Evolutionary conservation across 1,140 invertebrate species (phyloP).

Genomic region (Papilio glaucus): DNA sequence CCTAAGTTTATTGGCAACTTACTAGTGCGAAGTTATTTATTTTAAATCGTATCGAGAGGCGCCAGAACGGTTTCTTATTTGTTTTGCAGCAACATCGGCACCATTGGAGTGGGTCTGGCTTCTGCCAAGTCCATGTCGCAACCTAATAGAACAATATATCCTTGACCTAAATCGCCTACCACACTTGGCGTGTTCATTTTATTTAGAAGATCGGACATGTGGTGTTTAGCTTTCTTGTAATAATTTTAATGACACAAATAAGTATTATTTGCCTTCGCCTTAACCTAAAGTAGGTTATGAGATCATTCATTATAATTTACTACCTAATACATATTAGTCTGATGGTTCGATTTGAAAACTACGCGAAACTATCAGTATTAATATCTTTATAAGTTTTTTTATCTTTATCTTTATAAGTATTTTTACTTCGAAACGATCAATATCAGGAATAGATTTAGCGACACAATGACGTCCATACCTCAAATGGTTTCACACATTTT

Average conservation of each 20-base stretch:
- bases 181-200: conserved; percentile 40
- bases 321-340: no score
- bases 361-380: no score
- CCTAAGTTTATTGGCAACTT: neutral
- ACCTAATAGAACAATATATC: conserved; percentile 56
- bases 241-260: neutral
- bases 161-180: conserved; percentile 50
- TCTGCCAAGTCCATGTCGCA: conserved; percentile 48
- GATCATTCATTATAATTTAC: neutral
- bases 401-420: no score
- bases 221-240: neutral
- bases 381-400: no score
- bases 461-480: no score
- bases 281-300: conserved; percentile 1
- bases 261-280: neutral
- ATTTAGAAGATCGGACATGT: conserved; percentile 29
- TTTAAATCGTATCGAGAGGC: neutral
- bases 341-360: neutral
- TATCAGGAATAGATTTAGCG: no score
- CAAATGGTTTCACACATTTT: no score
- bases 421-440: no score
- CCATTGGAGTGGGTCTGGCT: conserved; percentile 22
- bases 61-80: conserved; percentile 17
- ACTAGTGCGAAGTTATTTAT: neutral
- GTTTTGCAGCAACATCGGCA: conserved; percentile 9